Evolutionary conservation across 2,113 vertebrate species (phyloP).

Genomic region (Arvicanthis niloticus): DNA sequence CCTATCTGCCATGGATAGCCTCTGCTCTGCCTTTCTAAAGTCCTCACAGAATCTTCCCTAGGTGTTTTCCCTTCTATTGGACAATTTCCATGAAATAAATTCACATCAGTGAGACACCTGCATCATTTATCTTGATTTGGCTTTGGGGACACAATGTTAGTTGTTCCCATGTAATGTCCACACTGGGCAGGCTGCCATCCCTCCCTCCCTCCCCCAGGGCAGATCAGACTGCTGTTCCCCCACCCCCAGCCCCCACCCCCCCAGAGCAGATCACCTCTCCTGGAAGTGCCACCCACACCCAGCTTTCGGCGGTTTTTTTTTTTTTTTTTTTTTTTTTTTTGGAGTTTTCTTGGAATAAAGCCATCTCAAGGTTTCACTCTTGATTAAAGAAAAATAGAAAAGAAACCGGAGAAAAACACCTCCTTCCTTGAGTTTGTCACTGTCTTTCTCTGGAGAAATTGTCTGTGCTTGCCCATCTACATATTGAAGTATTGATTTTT

Average conservation of each 20-base stretch:
- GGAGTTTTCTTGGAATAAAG: conserved; percentile 1
- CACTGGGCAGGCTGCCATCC: not conserved
- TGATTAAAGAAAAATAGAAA: conserved; percentile 51
- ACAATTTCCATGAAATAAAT: conserved; percentile 55
- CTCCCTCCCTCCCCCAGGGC: not conserved
- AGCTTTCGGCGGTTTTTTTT: not conserved
- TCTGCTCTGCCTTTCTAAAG: not conserved
- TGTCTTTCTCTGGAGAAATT: not conserved
- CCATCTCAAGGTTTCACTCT: not conserved
- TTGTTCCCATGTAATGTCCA: not conserved
- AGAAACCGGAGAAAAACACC: not conserved
- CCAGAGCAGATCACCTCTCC: not conserved
- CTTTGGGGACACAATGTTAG: not conserved
- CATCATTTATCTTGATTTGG: conserved; percentile 65
- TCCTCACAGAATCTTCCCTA: conserved; percentile 29
- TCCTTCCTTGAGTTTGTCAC: not conserved
- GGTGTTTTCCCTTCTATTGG: not conserved
- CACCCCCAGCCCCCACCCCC: too few relatives aligned
- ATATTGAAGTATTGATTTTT: conserved; percentile 55
- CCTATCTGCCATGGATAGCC: fast-evolving
- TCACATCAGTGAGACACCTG: conserved; percentile 28
- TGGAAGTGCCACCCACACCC: not conserved
- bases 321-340: too few relatives aligned
- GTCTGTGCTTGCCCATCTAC: conserved; percentile 34
- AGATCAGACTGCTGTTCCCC: too few relatives aligned